phyloP scores from a whole-genome alignment of 1,140 invertebrate species.

The Drosophila tropicalis region DNA sequence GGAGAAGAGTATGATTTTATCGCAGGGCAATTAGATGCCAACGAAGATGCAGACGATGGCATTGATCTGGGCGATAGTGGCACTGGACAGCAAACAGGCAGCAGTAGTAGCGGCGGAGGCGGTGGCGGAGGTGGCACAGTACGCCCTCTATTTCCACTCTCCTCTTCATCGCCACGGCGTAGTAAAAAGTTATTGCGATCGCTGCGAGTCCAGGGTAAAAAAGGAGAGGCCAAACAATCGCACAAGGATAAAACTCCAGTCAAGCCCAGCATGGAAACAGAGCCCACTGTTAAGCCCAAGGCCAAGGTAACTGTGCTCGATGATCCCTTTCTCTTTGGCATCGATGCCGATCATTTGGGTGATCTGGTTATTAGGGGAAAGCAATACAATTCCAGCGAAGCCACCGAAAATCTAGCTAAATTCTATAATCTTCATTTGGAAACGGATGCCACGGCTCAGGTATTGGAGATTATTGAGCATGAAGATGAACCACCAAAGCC shows the following conservation, averaged over 20 bases:
- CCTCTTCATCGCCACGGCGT: conserved; percentile 51
- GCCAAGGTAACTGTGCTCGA: conserved; percentile 79
- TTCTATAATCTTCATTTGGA: conserved; percentile 58
- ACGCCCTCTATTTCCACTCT: conserved; percentile 68
- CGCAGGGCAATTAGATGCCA: conserved; percentile 80
- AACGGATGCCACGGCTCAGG: conserved; percentile 50
- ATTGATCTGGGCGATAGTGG: conserved; percentile 68
- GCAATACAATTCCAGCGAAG: conserved; percentile 55
- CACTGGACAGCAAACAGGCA: conserved; percentile 24
- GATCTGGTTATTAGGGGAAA: conserved; percentile 71
- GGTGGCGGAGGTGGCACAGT: not conserved
- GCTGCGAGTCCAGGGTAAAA: conserved; percentile 45
- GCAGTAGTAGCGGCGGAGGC: conserved; percentile 7
- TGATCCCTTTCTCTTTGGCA: conserved; percentile 82
- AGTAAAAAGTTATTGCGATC: conserved; percentile 76
- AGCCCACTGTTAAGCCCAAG: conserved; percentile 37
- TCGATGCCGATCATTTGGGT: conserved; percentile 77
- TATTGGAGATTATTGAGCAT: conserved; percentile 70
- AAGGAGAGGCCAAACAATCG: conserved; percentile 3
- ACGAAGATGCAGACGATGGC: conserved; percentile 74
- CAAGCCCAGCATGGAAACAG: not conserved
- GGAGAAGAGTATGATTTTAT: conserved; percentile 71
- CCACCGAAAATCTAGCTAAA: conserved; percentile 63
- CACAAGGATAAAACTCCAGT: too few relatives aligned
- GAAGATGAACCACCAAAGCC: conserved; percentile 65